A percentile compares a stretch with the other conserved stretches of the same genome.
phyloP scores from a whole-genome alignment of 2,888 invertebrate species.

The Aplocera efformata region DNA sequence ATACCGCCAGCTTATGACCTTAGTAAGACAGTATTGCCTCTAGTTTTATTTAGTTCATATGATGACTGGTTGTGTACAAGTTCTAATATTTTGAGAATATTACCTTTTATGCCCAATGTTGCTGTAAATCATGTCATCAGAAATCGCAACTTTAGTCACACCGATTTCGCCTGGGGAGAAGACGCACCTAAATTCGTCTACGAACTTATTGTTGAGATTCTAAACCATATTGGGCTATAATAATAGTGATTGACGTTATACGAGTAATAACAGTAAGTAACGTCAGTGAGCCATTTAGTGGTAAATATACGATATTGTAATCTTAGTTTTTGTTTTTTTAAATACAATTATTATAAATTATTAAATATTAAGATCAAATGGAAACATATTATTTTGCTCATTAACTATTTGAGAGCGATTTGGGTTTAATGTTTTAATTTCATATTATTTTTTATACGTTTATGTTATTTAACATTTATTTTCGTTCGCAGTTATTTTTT shows the following conservation, averaged over 20 bases:
- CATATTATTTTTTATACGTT: too few species aligned
- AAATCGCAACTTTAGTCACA: slow-evolving; percentile 39
- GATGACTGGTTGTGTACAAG: slow-evolving; percentile 43
- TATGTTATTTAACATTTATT: too few species aligned
- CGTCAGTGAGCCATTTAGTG: too few species aligned
- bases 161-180: slow-evolving; percentile 46
- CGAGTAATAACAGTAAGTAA: too few species aligned
- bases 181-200: slow-evolving; percentile 35
- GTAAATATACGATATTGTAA: too few species aligned
- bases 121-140: slow-evolving; percentile 35
- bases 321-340: too few species aligned
- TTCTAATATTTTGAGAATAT: slow-evolving; percentile 33
- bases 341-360: too few species aligned
- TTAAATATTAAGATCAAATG: too few species aligned
- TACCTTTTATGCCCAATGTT: slow-evolving; percentile 31
- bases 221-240: slow-evolving; percentile 16
- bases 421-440: too few species aligned
- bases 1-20: slow-evolving; percentile 37
- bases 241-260: background rate
- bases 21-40: slow-evolving; percentile 33
- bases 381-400: too few species aligned
- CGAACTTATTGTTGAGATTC: slow-evolving; percentile 26
- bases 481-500: too few species aligned
- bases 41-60: slow-evolving; percentile 40
- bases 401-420: too few species aligned